These are phyloP conservation scores for Leptopilina drosophilae DNA, from an alignment of 2,888 invertebrate genomes.

Conservation along the genomic window DNA sequence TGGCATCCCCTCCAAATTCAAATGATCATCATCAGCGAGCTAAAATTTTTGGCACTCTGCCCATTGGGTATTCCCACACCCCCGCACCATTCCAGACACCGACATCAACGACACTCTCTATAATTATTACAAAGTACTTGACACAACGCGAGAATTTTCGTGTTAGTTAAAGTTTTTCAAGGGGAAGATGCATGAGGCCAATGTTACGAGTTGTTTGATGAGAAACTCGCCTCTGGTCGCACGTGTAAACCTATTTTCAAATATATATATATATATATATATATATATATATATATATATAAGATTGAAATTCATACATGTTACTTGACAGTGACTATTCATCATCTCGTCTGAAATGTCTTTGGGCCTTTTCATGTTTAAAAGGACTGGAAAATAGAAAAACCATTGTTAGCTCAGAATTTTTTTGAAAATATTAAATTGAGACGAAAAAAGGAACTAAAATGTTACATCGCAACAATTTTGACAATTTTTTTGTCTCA, in stretches of 20 bases:
- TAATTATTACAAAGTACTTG: slow-evolving; percentile 52
- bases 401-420: no score
- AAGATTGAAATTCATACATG: no score
- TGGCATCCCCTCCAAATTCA: slow-evolving; percentile 73
- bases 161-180: slow-evolving; percentile 31
- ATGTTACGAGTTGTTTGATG: slow-evolving; percentile 23
- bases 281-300: no score
- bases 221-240: background rate
- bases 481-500: no score
- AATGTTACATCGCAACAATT: no score
- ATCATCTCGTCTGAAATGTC: no score
- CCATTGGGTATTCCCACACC: slow-evolving; percentile 73
- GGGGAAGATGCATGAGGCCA: slow-evolving; percentile 31
- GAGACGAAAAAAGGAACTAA: no score
- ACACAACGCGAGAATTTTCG: slow-evolving; percentile 34
- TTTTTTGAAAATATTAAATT: no score
- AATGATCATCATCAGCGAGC: slow-evolving; percentile 64
- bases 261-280: background rate
- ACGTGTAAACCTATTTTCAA: slow-evolving; percentile 3
- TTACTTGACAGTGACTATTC: no score
- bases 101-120: slow-evolving; percentile 49
- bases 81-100: slow-evolving; percentile 64
- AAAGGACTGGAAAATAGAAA: no score
- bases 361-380: no score
- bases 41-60: slow-evolving; percentile 69